These are phyloP conservation scores for Electrophaes corylata DNA, from an alignment of 2,888 invertebrate species.

Conservation along the genomic window DNA sequence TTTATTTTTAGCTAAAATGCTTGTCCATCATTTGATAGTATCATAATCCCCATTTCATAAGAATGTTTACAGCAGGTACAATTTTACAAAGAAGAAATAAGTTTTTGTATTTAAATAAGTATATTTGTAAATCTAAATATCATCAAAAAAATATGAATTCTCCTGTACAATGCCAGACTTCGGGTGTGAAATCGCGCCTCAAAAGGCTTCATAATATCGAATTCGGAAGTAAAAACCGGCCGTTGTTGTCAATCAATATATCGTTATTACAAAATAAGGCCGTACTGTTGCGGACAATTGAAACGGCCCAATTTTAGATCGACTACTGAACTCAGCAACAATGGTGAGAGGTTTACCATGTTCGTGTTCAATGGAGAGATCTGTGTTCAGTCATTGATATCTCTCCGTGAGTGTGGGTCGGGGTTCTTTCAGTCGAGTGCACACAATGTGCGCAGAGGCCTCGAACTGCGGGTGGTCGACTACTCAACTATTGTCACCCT, in stretches of 20 bases:
- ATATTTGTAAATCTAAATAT: conserved; percentile 19
- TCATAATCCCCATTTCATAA: conserved; percentile 7
- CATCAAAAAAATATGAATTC: conserved; percentile 31
- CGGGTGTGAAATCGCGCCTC: conserved; percentile 51
- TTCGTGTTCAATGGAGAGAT: conserved; percentile 47
- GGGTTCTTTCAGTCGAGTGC: conserved; percentile 69
- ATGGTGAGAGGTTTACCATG: conserved; percentile 42
- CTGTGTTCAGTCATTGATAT: conserved; percentile 63
- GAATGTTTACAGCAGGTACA: conserved; percentile 7
- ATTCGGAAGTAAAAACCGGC: conserved; percentile 49
- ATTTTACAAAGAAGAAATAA: conserved; percentile 18
- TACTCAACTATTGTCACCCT: conserved; percentile 53
- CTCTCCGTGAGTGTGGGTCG: conserved; percentile 55
- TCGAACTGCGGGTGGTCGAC: conserved; percentile 72
- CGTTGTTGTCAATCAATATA: conserved; percentile 54
- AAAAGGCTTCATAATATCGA: conserved; percentile 54
- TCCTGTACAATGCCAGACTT: conserved; percentile 37
- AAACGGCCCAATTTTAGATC: conserved; percentile 64
- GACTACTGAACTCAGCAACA: conserved; percentile 53
- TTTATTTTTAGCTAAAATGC: background rate
- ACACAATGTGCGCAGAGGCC: conserved; percentile 49
- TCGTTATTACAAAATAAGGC: conserved; percentile 52
- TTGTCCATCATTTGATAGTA: background rate
- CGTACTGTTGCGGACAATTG: conserved; percentile 65
- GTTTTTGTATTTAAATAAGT: conserved; percentile 19